phyloP scores from a whole-genome alignment of 1,140 invertebrate species.

The Planococcus citri region DNA sequence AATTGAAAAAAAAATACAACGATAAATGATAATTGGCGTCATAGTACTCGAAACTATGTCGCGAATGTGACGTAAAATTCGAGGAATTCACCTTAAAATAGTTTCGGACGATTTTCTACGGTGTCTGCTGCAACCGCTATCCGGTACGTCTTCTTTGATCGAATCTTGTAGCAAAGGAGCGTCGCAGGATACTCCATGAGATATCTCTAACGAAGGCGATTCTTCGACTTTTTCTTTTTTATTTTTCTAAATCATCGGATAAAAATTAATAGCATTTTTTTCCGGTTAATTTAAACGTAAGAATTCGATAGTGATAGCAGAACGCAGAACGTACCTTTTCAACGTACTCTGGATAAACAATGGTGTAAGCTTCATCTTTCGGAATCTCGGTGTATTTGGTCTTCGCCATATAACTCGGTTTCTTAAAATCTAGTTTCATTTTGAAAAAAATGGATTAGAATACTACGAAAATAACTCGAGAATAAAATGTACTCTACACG shows the following conservation, averaged over 20 bases:
- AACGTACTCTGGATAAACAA: neutral
- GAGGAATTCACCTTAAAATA: neutral
- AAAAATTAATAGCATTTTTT: neutral
- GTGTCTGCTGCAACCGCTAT: neutral
- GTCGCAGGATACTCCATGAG: neutral
- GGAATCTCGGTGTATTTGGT: conserved; percentile 10
- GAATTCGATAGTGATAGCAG: neutral
- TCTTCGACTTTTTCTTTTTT: neutral
- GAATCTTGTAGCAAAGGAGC: conserved; percentile 9
- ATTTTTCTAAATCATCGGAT: neutral
- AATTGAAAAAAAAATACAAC: too few species aligned
- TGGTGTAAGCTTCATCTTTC: neutral
- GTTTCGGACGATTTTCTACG: conserved; percentile 13
- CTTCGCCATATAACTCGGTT: conserved; percentile 9
- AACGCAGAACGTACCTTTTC: neutral
- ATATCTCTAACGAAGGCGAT: neutral
- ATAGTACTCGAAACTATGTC: too few species aligned
- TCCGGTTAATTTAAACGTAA: too few species aligned
- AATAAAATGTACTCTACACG: too few species aligned
- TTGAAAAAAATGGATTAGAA: neutral
- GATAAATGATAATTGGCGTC: too few species aligned
- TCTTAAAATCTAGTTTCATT: neutral
- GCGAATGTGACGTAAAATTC: too few species aligned
- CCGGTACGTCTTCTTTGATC: neutral
- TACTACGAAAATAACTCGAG: too few species aligned